Conservation (phyloP, 2,113 vertebrate genomes). For the Saccopteryx bilineata region DNA sequence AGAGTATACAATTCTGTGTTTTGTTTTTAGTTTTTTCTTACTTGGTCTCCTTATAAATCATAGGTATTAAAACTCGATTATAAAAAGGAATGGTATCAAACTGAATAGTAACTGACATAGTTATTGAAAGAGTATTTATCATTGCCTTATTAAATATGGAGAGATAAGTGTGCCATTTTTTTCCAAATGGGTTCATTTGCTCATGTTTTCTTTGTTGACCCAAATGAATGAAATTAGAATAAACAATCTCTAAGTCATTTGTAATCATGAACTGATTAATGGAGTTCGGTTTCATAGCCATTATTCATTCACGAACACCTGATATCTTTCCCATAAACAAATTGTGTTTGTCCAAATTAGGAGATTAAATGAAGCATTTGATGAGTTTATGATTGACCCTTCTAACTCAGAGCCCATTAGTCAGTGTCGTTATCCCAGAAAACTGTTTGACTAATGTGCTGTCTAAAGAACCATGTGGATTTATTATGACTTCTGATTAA, state of each 20-base stretch:
- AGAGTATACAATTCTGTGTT: background rate
- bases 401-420: slow-evolving; percentile 95
- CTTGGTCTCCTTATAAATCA: slow-evolving; percentile 57
- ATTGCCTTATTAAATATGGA: slow-evolving; percentile 95
- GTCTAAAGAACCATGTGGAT: slow-evolving; percentile 94
- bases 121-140: slow-evolving; percentile 96
- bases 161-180: slow-evolving; percentile 93
- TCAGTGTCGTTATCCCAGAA: slow-evolving; percentile 93
- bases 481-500: slow-evolving; percentile 99
- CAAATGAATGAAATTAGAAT: slow-evolving; percentile 99
- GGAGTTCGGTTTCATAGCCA: slow-evolving; percentile 96
- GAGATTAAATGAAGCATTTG: slow-evolving; percentile 99
- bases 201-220: slow-evolving; percentile 98
- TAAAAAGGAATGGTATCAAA: slow-evolving; percentile 83
- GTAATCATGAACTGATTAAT: slow-evolving; percentile 99
- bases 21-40: background rate
- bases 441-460: slow-evolving; percentile 96
- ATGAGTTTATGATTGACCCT: slow-evolving; percentile 99
- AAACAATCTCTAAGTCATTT: slow-evolving; percentile 98
- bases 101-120: slow-evolving; percentile 93
- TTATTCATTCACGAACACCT: slow-evolving; percentile 99
- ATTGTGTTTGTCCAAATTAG: slow-evolving; percentile 99
- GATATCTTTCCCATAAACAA: slow-evolving; percentile 99
- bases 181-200: slow-evolving; percentile 93
- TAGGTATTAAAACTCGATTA: slow-evolving; percentile 53